These are phyloP conservation scores for Ephydatia muelleri DNA, from an alignment of 37 sponge, comb jelly and placozoan genomes.

Conservation along the genomic window DNA sequence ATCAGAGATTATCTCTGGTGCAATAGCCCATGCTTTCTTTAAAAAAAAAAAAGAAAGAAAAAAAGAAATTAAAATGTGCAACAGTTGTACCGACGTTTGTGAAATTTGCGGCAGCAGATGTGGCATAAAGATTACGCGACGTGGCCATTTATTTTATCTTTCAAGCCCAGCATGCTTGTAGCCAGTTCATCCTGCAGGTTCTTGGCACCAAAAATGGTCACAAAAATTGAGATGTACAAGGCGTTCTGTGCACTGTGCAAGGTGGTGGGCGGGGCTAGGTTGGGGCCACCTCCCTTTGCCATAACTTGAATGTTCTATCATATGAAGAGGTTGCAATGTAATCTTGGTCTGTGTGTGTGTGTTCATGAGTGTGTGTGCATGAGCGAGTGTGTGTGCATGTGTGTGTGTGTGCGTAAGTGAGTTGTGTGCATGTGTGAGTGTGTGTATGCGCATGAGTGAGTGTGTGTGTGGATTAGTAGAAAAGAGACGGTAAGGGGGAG, in stretches of 20 bases:
- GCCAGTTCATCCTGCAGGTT: not conserved
- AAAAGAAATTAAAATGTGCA: not conserved
- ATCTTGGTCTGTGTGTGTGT: constrained; percentile 53
- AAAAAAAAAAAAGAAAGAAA: not conserved
- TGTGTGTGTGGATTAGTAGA: not conserved
- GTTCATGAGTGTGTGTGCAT: not conserved
- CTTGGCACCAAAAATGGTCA: not conserved
- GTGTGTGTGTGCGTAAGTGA: not conserved
- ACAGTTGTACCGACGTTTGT: not conserved
- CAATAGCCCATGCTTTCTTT: no score
- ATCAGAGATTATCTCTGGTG: no score
- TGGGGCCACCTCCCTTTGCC: constrained; percentile 63
- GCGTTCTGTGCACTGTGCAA: not conserved
- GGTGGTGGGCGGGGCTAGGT: not conserved
- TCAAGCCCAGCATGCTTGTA: not conserved
- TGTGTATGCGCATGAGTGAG: not conserved
- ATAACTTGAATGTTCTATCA: constrained; percentile 99
- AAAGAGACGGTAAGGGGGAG: not conserved
- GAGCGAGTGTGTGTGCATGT: not conserved
- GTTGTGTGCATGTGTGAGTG: not conserved
- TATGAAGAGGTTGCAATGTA: constrained; percentile 94
- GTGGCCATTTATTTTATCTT: no score
- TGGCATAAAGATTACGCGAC: no score
- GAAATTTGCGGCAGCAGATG: no score
- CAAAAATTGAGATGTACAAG: not conserved